Evolutionary conservation across 2,113 vertebrate genomes (phyloP).

Genomic region (Macheiramphus alcinus): DNA sequence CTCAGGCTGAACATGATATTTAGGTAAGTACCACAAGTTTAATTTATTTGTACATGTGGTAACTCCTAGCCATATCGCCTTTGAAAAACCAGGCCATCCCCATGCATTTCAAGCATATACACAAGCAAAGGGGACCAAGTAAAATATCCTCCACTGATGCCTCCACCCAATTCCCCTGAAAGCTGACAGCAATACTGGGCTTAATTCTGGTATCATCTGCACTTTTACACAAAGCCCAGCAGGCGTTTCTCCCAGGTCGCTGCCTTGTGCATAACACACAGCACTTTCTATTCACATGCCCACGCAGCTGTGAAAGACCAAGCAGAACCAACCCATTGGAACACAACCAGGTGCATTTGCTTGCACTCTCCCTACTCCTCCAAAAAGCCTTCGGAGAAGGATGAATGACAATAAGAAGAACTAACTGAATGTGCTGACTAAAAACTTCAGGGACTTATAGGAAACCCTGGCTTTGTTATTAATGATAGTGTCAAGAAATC

Average conservation of each 20-base stretch:
- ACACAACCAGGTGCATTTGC: background rate
- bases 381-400: background rate
- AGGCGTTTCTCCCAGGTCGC: background rate
- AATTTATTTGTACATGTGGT: background rate
- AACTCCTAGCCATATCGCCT: background rate
- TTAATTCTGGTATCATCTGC: background rate
- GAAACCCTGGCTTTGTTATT: slow-evolving; percentile 1
- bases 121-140: background rate
- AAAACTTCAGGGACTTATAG: background rate
- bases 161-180: background rate
- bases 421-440: background rate
- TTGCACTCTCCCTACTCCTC: background rate
- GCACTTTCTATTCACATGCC: background rate
- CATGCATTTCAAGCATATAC: background rate
- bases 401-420: background rate
- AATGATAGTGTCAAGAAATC: slow-evolving; percentile 40
- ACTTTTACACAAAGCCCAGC: background rate
- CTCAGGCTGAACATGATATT: background rate
- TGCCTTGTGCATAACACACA: background rate
- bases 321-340: background rate
- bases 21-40: background rate
- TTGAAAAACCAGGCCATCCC: background rate
- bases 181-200: background rate
- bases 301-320: background rate
- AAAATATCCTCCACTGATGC: background rate